phyloP scores from a whole-genome alignment of 37 sponge, comb jelly and placozoan species.

The Beroe ovata region DNA sequence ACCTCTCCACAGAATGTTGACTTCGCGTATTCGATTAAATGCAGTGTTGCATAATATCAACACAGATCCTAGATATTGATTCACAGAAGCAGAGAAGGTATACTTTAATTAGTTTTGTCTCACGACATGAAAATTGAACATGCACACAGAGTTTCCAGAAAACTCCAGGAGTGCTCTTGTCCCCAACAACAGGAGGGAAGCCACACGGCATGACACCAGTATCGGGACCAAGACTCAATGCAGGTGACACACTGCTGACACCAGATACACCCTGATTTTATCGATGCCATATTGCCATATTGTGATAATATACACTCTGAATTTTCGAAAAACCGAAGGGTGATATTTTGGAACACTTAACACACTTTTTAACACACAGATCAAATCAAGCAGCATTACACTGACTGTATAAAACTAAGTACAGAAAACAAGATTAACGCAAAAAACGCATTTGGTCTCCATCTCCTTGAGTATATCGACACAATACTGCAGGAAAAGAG shows the following conservation, averaged over 20 bases:
- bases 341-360: too few species aligned
- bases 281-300: too few species aligned
- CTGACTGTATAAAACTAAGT: conserved; percentile 92
- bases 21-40: too few species aligned
- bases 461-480: conserved; percentile 89
- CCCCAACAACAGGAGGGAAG: background rate
- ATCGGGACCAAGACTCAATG: conserved; percentile 25
- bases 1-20: background rate
- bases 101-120: too few species aligned
- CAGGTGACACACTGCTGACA: background rate
- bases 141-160: conserved; percentile 55
- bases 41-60: too few species aligned
- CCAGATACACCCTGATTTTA: too few species aligned
- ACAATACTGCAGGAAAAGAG: conserved; percentile 76
- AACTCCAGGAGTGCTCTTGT: conserved; percentile 7
- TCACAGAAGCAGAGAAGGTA: too few species aligned
- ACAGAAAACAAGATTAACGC: conserved; percentile 98
- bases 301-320: too few species aligned
- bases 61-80: too few species aligned
- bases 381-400: conserved; percentile 78
- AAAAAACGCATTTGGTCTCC: conserved; percentile 98
- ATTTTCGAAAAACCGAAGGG: too few species aligned
- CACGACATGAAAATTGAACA: too few species aligned
- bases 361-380: too few species aligned
- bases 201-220: background rate